These are phyloP conservation scores for Natator depressus DNA, from an alignment of 2,113 vertebrate species.

Conservation along the genomic window DNA sequence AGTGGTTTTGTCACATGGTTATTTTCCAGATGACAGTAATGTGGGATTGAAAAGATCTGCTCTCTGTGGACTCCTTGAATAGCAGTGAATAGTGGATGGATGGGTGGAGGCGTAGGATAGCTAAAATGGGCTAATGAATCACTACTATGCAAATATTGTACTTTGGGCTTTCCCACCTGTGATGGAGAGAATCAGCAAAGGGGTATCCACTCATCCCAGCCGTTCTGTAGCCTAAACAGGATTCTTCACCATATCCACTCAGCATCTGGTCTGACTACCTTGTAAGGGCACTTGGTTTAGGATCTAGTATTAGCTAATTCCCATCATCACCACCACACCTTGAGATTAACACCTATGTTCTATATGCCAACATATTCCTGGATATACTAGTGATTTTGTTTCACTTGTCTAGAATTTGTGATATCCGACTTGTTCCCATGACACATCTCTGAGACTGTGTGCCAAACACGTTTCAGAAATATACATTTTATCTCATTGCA, in stretches of 20 bases:
- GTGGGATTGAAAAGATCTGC: background rate
- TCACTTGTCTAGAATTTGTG: background rate
- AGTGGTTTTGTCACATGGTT: background rate
- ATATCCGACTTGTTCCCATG: background rate
- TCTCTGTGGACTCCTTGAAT: background rate
- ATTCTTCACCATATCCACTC: too few species aligned
- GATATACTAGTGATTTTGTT: background rate
- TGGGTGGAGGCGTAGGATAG: background rate
- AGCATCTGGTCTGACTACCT: too few species aligned
- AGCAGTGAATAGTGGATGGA: background rate
- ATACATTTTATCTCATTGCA: background rate
- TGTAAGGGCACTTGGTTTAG: background rate
- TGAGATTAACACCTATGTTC: fast-evolving
- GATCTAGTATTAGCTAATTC: background rate
- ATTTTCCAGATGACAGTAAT: background rate
- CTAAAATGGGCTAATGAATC: background rate
- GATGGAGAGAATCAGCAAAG: background rate
- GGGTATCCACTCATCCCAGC: too few species aligned
- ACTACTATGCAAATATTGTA: background rate
- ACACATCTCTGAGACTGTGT: background rate
- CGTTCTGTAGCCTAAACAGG: too few species aligned
- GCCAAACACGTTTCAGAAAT: background rate
- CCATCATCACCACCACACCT: background rate
- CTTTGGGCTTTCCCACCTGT: background rate
- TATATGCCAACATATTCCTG: background rate